Evolutionary conservation across 2,888 invertebrate genomes (phyloP), one percentile per base, ranked within the genome.

Genomic region (Yponomeuta plumbellus): DNA sequence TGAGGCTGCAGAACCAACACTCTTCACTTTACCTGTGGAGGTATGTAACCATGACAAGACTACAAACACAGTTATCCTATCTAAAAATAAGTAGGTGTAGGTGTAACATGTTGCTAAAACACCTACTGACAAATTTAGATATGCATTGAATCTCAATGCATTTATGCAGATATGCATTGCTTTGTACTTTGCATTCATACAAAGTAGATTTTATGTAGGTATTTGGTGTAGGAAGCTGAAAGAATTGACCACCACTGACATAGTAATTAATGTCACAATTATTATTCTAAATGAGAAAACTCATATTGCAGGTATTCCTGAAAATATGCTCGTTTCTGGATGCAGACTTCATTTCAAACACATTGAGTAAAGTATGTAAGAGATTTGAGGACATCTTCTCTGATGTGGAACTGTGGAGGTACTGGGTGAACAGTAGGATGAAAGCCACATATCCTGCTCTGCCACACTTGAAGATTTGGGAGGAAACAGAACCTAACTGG

Each of bases 241-340:
- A 34, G 34, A 34, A 34, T 34, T 34, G 1, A 34, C 34, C 5
- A 26, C 26, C 2, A 26, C 5, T 4, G 26, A 26, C 26, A 26
- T 26, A 26, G 3, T 5, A 26, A 26, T 26, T 26, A 26, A 26
- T 4, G 34, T 34, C 34, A 34, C 8, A 34, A 5, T 34, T 8
- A 34, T 5, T 34, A 34, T 5, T 8, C 6, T 34, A 34, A 5
- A 6, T 8, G 5, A 34, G 8, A 34, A 34, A 34, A 34, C 8
- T 34, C 34, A 8, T 13, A 11, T 91, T 90, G 66, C 84, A 93
- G 93, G 91, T 93, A 72, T 88, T 93, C 71, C 82, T 93, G 69
- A 92, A 93, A 77, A 93, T 93, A 77, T 93, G 93, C 74, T 92
- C 93, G 40, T 93, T 88, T 74, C 72, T 93, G 75, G 92, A 93